Evolutionary conservation across 2,888 invertebrate species (phyloP), one percentile per base, ranked within the genome.

Genomic region (Tethea ocularis): DNA sequence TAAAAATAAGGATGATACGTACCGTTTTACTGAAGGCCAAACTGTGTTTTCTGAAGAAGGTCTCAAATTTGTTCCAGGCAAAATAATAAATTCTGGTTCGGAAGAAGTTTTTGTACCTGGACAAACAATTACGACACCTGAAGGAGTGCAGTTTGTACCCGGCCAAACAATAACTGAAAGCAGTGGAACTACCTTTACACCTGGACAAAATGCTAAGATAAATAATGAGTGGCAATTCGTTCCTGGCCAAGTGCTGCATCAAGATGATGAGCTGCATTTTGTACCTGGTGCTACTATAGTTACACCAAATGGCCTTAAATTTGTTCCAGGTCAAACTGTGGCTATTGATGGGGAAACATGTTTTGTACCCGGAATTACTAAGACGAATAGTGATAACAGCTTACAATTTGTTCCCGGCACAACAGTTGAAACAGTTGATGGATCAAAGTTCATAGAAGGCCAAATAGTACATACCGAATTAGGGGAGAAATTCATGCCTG

Each of bases 371-470:
- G 95, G 95, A 8, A 84, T 95, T 22, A 91, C 94, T 5, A 87
- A 93, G 69, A 84, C 89, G 26, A 84, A 86, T 2, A 85, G 86
- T 36, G 78, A 80, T 38, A 83, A 90, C 51, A 91, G 88, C 5
- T 77, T 89, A 5, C 86, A 91, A 69, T 95, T 95, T 78, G 81
- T 95, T 53, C 94, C 95, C 15, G 95, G 95, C 5, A 94, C 94
- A 57, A 94, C 94, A 24, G 89, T 95, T 26, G 94, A 94, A 59
- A 95, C 95, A 0, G 92, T 94, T 7, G 93, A 95, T 68, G 95
- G 95, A 1, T 88, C 93, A 0, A 95, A 95, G 72, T 95, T 95
- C 72, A 93, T 95, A 53, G 94, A 95, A 86, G 96, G 96, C 2
- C 95, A 95, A 82, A 87, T 96, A 60, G 88, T 95, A 5, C 91